Evolutionary conservation across 2,113 vertebrate genomes (phyloP).

Genomic region (Dermatemys mawii): DNA sequence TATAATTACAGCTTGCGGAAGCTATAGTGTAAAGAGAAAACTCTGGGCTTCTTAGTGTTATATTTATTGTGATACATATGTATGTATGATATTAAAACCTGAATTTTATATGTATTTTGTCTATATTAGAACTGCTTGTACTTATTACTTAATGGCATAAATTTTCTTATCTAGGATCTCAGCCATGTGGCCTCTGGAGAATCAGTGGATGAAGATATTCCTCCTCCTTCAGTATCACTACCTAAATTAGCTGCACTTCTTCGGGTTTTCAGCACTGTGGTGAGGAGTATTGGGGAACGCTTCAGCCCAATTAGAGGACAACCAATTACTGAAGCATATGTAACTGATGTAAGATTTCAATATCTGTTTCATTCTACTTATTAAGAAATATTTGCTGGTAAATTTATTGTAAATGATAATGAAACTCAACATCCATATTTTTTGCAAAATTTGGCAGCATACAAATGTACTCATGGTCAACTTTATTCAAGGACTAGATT

Average conservation of each 20-base stretch:
- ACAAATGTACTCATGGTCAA: neutral
- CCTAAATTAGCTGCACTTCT: slow-evolving; percentile 96
- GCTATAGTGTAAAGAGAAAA: neutral
- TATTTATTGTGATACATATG: neutral
- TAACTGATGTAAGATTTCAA: slow-evolving; percentile 88
- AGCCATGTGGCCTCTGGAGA: slow-evolving; percentile 93
- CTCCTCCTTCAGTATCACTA: slow-evolving; percentile 94
- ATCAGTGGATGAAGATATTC: slow-evolving; percentile 92
- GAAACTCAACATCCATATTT: neutral
- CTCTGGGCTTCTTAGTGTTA: neutral
- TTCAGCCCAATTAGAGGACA: slow-evolving; percentile 94
- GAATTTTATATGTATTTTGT: neutral
- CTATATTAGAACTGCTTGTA: neutral
- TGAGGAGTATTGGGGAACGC: slow-evolving; percentile 96
- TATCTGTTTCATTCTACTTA: neutral
- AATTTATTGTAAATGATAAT: neutral
- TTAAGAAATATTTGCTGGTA: neutral
- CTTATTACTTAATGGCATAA: neutral
- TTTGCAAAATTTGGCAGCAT: neutral
- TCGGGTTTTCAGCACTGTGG: slow-evolving; percentile 96
- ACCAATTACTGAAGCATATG: slow-evolving; percentile 94
- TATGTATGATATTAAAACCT: neutral
- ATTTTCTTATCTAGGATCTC: slow-evolving; percentile 85
- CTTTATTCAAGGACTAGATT: neutral
- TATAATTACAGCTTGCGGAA: too few species aligned